These are phyloP conservation scores for Periphyllus acericola DNA, from an alignment of 2,888 invertebrate species.

Conservation along the genomic window DNA sequence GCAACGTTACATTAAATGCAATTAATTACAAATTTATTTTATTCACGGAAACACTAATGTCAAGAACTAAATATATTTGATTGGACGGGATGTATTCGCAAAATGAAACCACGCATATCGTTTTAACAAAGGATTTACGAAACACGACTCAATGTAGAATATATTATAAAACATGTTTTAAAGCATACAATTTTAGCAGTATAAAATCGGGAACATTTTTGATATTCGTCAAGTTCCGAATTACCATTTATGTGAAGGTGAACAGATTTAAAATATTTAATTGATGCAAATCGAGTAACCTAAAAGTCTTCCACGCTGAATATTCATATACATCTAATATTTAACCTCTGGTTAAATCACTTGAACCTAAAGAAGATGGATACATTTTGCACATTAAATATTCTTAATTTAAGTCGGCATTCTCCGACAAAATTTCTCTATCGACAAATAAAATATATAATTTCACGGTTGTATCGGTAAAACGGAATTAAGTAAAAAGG, in stretches of 20 bases:
- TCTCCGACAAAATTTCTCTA: neutral
- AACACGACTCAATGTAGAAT: neutral
- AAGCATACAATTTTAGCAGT: neutral
- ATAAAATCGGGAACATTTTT: neutral
- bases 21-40: neutral
- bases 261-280: neutral
- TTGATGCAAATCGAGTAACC: neutral
- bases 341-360: neutral
- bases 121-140: neutral
- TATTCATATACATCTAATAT: conserved; percentile 13
- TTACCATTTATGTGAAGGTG: neutral
- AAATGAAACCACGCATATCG: neutral
- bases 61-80: neutral
- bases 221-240: neutral
- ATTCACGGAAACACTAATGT: neutral
- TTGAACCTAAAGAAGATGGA: neutral
- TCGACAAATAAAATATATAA: neutral
- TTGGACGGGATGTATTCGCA: neutral
- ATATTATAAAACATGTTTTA: too few species aligned
- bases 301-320: neutral
- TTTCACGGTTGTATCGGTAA: neutral
- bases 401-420: neutral
- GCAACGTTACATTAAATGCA: neutral
- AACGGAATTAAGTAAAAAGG: neutral
- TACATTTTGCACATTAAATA: neutral